Base-by-base conservation (phyloP, 2,797 vertebrate genomes). In the Sternotherus odoratus region DNA sequence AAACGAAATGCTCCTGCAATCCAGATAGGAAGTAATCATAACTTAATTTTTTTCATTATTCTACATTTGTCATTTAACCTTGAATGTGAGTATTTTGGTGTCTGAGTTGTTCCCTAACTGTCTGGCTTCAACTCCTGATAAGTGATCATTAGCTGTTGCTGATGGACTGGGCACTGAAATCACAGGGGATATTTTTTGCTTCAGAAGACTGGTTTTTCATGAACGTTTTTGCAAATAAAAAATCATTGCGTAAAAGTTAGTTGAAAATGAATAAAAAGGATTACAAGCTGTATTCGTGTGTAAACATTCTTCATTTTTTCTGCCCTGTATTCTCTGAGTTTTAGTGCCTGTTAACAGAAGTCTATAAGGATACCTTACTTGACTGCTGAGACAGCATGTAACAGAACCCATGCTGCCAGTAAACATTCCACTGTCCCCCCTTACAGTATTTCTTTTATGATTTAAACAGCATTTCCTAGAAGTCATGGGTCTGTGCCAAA, bases 391-490 rank as follows among this genome's bases (percentile, higher is more conserved):
- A 90, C 85, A 91, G 92, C 91, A 69, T 57, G 69, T 83, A 89
- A 56, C 81, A 92, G 85, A 95, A 92, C 54, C 66, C 26, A 26
- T 12, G 28, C 91, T 93, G 90, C 84, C 81, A 0, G 0, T 92
- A 95, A 96, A 92, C 33, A n/a, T 86, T 83, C 77, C 54, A 24
- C 28, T 3, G 5, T 79, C 85, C 92, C 60, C 78, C 80, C 94
- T 88, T 87, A 83, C 78, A 93, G 81, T 91, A 91, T 81, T 85
- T 82, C 91, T 53, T 87, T 91, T 92, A 46, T 93, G 92, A 96
- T 96, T 66, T 95, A 96, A 93, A 96, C 87, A 85, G 74, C 82
- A 91, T 93, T 95, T 94, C 95, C 92, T 95, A 83, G 96, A 96
- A 95, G 89, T 90, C 4, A 0, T 1, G 3, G 75, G 53, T 78